phyloP scores from a whole-genome alignment of 1,140 invertebrate genomes.

The Cecropterus lyciades region DNA sequence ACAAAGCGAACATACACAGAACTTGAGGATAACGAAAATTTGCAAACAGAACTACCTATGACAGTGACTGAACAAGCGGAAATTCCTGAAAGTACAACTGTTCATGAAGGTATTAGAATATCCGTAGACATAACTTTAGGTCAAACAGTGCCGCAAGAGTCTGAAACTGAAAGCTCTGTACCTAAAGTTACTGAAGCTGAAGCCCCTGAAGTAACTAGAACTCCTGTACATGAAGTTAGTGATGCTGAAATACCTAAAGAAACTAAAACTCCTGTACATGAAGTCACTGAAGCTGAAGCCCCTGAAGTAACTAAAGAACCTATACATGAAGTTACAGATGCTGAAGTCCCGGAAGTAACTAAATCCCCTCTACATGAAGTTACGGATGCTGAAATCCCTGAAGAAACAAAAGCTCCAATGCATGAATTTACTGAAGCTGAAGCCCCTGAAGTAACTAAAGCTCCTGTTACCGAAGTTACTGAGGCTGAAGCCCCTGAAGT shows the following conservation, averaged over 20 bases:
- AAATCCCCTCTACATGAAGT: too few species aligned
- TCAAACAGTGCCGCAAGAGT: constrained; percentile 5
- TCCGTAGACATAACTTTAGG: constrained; percentile 1
- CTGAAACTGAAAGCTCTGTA: neutral
- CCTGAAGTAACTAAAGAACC: constrained; percentile 1
- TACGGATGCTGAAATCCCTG: neutral
- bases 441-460: neutral
- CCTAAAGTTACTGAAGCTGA: neutral
- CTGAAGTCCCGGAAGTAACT: neutral
- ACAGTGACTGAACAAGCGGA: constrained; percentile 22
- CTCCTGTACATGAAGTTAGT: too few species aligned
- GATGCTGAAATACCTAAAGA: neutral
- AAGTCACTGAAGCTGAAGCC: neutral
- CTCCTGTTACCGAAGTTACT: neutral
- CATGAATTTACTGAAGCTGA: neutral
- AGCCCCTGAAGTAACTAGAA: too few species aligned
- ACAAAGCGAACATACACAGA: constrained; percentile 5
- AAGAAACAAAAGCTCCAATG: constrained; percentile 4
- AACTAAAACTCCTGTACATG: constrained; percentile 8
- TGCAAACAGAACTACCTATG: constrained; percentile 25
- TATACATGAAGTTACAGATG: neutral
- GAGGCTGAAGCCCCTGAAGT: neutral
- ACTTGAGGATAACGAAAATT: neutral
- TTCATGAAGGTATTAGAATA: constrained; percentile 1
- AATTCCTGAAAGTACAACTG: constrained; percentile 16